Percentiles rank a stretch among this genome's conserved stretches.
These are phyloP conservation scores for Capreolus pygargus DNA, from an alignment of 2,113 vertebrate species.

Conservation along the genomic window DNA sequence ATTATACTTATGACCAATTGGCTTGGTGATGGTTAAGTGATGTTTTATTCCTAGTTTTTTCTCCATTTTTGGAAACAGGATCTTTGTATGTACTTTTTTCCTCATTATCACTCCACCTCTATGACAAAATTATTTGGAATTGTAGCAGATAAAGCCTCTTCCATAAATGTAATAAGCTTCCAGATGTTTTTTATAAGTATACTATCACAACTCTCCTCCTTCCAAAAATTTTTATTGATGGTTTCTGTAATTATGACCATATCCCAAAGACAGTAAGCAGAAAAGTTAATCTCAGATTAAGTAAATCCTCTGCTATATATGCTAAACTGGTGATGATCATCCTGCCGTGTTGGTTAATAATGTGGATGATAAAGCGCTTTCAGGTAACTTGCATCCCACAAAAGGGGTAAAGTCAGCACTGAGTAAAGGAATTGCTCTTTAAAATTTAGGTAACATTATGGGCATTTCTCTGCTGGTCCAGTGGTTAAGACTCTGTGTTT, in stretches of 20 bases:
- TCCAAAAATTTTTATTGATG: background rate
- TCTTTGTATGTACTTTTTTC: slow-evolving; percentile 50
- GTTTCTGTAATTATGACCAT: background rate
- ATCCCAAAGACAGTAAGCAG: slow-evolving; percentile 10
- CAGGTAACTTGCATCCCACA: background rate
- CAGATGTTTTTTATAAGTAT: slow-evolving; percentile 18
- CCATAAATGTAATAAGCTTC: slow-evolving; percentile 23
- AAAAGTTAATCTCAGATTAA: background rate
- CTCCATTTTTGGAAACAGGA: slow-evolving; percentile 6
- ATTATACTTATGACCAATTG: background rate
- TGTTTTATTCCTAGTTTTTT: background rate
- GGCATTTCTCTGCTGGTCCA: background rate
- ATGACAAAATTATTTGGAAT: background rate
- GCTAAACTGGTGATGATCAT: background rate
- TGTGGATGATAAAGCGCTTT: background rate
- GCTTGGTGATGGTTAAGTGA: background rate
- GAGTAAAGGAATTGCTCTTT: background rate
- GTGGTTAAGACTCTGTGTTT: background rate
- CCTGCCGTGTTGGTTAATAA: background rate
- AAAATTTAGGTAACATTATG: background rate
- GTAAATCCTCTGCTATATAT: background rate
- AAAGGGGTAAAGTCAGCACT: background rate
- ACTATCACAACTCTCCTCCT: background rate
- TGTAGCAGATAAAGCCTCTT: background rate
- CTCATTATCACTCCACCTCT: background rate